These are phyloP conservation scores for Tauraco hartlaubi DNA, from an alignment of 2,797 vertebrate genomes.

Conservation along the genomic window DNA sequence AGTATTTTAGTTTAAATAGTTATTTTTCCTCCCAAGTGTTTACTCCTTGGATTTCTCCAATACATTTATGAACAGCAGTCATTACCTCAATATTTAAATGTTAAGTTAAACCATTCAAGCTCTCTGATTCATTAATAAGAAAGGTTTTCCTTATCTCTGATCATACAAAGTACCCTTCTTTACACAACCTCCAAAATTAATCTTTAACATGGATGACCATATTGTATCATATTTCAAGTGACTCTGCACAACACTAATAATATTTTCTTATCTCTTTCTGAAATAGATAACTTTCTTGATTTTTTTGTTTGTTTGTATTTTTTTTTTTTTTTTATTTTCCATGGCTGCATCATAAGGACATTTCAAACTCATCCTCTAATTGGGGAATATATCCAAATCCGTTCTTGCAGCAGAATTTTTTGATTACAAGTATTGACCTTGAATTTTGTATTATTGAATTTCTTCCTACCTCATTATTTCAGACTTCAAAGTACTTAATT, in stretches of 20 bases:
- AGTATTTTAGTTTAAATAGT: not conserved
- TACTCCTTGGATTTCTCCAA: not conserved
- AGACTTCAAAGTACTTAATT: not conserved
- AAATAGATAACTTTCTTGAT: not conserved
- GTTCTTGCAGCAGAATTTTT: not conserved
- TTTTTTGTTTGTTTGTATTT: not conserved
- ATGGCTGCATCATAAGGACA: not conserved
- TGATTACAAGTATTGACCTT: not conserved
- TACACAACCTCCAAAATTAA: not conserved
- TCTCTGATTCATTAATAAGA: not conserved
- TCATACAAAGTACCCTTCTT: not conserved
- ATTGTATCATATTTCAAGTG: not conserved
- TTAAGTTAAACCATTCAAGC: not conserved
- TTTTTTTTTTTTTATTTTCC: not conserved
- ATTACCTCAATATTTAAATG: not conserved
- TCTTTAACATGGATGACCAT: not conserved
- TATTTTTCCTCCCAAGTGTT: not conserved
- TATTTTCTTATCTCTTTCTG: not conserved
- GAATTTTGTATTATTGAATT: not conserved
- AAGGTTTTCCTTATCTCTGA: not conserved
- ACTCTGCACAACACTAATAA: not conserved
- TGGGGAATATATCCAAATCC: not conserved
- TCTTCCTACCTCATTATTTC: not conserved
- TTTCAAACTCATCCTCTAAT: not conserved
- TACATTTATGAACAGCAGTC: not conserved